Base-by-base conservation (phyloP, 1,140 invertebrate genomes). In the Tenebrio molitor region DNA sequence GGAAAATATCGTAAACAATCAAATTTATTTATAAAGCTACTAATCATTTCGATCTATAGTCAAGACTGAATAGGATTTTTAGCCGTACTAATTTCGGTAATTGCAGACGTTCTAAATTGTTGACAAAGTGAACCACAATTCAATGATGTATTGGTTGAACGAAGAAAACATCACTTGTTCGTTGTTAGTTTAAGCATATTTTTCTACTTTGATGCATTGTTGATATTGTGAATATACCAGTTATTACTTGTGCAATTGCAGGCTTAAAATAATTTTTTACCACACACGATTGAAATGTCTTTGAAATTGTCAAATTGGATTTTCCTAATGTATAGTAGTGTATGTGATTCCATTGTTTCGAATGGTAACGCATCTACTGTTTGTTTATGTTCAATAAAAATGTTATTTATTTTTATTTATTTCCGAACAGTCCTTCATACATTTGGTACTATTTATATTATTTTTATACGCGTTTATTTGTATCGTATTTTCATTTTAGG, bases 51-150 rank as follows among this genome's bases (percentile, higher is more conserved):
- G 39, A 69, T 69, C 44, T 71, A 53, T 71, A 72, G 71, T 68
- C 68, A 72, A 72, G 71, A 72, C 71, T 72, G 71, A 72, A 44
- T 71, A 71, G 69, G 23, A 71, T 65, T 71, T 39, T 71, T 46
- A 46, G 17, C 12, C 3, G 3, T 44, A 5, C 4, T 44, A 16
- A 17, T 2, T 44, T 44, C 2, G 12, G 12, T 12, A n/a, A 39
- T 10, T n/a, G n/a, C 36, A 4, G n/a, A 39, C 36, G 12, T 39
- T 39, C 36, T 39, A 39, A 39, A 39, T 39, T 39, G n/a, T 39
- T 39, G 2, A 39, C 12, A 12, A n/a, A n/a, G n/a, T n/a, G n/a
- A n/a, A n/a, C 2, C 6, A 39, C 36, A 39, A 39, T 2, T 39
- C 6, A 10, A 10, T 39, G n/a, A 29, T 29, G 25, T 29, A 29